Base-by-base conservation (phyloP, 2,888 invertebrate species). In the Torymus aiolomorphi region DNA sequence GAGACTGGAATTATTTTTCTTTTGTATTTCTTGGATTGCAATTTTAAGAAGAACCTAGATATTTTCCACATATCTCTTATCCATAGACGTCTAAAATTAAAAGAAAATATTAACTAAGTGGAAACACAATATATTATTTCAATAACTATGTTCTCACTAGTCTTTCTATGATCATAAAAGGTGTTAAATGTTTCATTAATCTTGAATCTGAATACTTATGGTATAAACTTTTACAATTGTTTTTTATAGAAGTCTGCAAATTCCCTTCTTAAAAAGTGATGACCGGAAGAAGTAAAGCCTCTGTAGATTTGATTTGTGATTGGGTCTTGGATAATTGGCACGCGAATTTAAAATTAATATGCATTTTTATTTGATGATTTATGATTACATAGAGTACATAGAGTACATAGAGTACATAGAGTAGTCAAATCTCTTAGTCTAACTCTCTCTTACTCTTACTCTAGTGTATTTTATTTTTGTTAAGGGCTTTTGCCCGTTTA, bases 21-120 rank as follows among this genome's bases (percentile, higher is more conserved):
- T 98, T 91, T 99, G 99, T 86, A 99, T 99, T 92, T 99, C 99
- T 91, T 99, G 97, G 88, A 99, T 99, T 81, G 99, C 99, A 93
- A 97, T 98, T 91, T 98, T 98, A 72, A 99, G 91, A 88, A 98
- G 93, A 83, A 95, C 94, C 99, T 99, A 99, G 91, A 99, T 99
- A 88, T 95, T 97, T 90, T 98, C 97, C 86, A 98, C 98, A 93
- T 98, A 99, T 91, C 97, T 97, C 90, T 99, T 99, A 92, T 99
- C 99, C 98, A 99, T 98, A 87, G 97, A 96, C 94, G 98, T 98
- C 98, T 99, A 91, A 82, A 78, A 76, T 70, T 63, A 8, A 54
- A 62, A 42, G 65, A 74, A 80, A 66, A 13, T 69, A 31, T 62
- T 72, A 12, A 63, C 5, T 42, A 73, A 65, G 12, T 56, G 31